Conservation (phyloP, 2,113 vertebrate species). For the Guaruba guarouba region DNA sequence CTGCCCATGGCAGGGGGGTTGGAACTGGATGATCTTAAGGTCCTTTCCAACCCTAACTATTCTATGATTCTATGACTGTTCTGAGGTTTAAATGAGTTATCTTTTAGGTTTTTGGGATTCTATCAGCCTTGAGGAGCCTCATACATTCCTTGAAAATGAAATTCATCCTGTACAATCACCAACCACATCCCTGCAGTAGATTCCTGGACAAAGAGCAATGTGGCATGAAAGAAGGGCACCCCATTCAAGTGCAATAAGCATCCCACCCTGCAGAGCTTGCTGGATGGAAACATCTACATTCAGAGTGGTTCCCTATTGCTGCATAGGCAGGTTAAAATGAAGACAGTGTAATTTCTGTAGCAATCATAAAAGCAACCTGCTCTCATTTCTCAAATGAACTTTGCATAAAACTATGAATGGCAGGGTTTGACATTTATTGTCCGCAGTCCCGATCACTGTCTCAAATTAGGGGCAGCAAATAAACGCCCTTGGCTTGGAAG, state of each 20-base stretch:
- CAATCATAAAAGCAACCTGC: background rate
- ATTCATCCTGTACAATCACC: background rate
- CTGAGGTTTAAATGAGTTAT: background rate
- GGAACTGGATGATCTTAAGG: too few species aligned
- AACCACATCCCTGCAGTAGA: background rate
- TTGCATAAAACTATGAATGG: background rate
- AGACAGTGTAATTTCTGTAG: background rate
- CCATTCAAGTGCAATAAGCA: background rate
- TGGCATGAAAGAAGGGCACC: background rate
- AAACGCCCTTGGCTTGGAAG: background rate
- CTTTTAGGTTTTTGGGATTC: background rate
- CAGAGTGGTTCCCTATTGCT: rapidly evolving
- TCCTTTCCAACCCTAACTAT: too few species aligned
- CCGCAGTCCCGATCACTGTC: background rate
- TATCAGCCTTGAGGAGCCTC: background rate
- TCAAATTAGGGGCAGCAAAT: background rate
- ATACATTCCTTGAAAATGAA: background rate
- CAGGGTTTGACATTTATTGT: background rate
- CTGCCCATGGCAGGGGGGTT: too few species aligned
- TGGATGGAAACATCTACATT: rapidly evolving
- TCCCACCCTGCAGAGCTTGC: background rate
- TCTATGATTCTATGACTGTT: background rate
- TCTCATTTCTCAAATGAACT: background rate
- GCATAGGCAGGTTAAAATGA: rapidly evolving
- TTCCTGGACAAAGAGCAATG: background rate